Conservation (phyloP, 2,113 vertebrate species). For the Arenaria interpres region DNA sequence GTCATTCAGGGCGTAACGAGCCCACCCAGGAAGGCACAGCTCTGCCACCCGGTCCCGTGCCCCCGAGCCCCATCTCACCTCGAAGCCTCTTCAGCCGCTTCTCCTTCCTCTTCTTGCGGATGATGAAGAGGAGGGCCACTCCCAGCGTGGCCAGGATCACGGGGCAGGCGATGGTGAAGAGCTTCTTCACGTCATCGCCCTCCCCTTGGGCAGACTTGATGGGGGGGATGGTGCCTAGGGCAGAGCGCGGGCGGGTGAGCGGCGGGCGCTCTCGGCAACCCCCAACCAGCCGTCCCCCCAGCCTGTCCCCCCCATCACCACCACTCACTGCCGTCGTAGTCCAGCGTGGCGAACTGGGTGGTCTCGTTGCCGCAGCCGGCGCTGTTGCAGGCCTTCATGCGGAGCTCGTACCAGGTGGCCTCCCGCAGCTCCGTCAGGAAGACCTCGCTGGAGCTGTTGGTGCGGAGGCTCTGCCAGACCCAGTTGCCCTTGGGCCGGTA, state of each 20-base stretch:
- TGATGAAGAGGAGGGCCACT: constrained; percentile 90
- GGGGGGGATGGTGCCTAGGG: constrained; percentile 91
- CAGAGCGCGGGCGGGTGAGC: fast-evolving
- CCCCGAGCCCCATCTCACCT: constrained; percentile 74
- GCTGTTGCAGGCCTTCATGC: constrained; percentile 98
- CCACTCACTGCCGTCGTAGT: constrained; percentile 96
- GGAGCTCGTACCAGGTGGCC: constrained; percentile 98
- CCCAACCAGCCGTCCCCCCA: fast-evolving
- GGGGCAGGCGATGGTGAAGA: constrained; percentile 94
- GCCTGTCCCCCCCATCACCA: not conserved
- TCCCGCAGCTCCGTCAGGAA: constrained; percentile 94
- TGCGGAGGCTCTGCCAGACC: constrained; percentile 91
- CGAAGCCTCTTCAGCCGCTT: constrained; percentile 93
- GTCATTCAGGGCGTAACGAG: fast-evolving
- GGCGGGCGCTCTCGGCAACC: fast-evolving
- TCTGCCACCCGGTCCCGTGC: fast-evolving
- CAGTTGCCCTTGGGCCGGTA: constrained; percentile 94
- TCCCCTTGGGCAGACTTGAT: constrained; percentile 95
- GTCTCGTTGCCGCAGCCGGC: constrained; percentile 97
- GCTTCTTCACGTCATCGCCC: constrained; percentile 93
- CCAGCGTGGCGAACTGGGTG: constrained; percentile 92
- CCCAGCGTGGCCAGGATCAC: constrained; percentile 93
- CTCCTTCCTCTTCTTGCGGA: constrained; percentile 97
- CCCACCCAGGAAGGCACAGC: fast-evolving
- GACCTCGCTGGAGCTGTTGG: constrained; percentile 89